These are phyloP conservation scores for Tribolium madens DNA, from an alignment of 1,140 invertebrate species.

Conservation along the genomic window DNA sequence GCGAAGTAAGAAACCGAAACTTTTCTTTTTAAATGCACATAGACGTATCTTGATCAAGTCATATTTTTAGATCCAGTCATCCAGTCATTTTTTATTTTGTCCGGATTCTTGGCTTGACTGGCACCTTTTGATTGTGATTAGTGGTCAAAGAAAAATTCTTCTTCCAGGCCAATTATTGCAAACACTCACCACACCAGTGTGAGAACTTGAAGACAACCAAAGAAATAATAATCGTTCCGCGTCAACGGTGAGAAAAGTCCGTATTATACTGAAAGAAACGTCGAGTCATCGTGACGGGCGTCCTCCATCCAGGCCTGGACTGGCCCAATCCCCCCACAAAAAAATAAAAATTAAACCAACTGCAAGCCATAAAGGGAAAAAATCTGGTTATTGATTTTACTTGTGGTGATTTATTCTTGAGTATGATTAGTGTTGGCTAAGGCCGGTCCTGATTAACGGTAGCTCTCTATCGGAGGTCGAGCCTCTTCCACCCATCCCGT, in stretches of 20 bases:
- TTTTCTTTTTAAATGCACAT: no score
- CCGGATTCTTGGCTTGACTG: background rate
- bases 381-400: no score
- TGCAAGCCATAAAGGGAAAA: no score
- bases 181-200: constrained; percentile 21
- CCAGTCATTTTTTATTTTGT: background rate
- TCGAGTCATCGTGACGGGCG: constrained; percentile 31
- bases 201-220: constrained; percentile 29
- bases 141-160: constrained; percentile 12
- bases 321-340: no score
- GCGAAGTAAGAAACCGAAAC: no score
- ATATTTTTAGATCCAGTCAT: background rate
- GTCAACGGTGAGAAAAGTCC: constrained; percentile 36
- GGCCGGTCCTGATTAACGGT: constrained; percentile 20
- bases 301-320: background rate
- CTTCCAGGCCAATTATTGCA: constrained; percentile 28
- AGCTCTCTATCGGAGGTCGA: constrained; percentile 34
- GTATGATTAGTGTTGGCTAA: background rate
- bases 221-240: constrained; percentile 37
- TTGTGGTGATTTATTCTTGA: background rate
- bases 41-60: no score
- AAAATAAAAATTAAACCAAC: no score
- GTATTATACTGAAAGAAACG: constrained; percentile 16
- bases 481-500: constrained; percentile 37
- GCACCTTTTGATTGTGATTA: background rate